Evolutionary conservation across 2,888 invertebrate genomes (phyloP), one percentile per base, ranked within the genome.

Genomic region (Athetis lepigone): DNA sequence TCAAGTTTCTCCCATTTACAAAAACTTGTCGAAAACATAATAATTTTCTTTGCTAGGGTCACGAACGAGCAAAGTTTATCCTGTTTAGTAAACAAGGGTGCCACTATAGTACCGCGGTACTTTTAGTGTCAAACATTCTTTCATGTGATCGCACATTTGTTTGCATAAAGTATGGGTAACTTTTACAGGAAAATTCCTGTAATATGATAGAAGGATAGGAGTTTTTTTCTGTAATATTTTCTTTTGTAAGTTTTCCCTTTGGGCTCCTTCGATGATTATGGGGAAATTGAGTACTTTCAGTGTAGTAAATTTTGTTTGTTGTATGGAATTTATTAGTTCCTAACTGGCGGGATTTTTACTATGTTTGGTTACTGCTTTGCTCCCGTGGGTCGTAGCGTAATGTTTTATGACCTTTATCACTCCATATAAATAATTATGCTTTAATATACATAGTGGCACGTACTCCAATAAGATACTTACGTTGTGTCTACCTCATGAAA

Each of bases 71-170:
- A 54, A 70, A 70, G 16, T 70, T 67, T 49, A n/a, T 61, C 27
- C 19, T 8, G 23, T 1, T 19, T 29, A 13, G 51, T 67, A 61
- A 71, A 72, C 73, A 70, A 73, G 55, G 68, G 65, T 52, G 39
- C 43, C n/a, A 46, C 18, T 54, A 40, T 54, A 67, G 61, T 60
- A 2, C 23, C 39, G 11, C 50, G 29, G 21, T 29, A 52, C 21
- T 70, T 68, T 57, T 46, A 52, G 23, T 27, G 43, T 40, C 52
- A 37, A 51, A 60, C 54, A 55, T 66, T 58, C 19, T 55, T 67
- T 52, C 23, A 27, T 65, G 45, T 36, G 67, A 61, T 61, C 47
- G 8, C 39, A 39, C 9, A 54, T 42, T 66, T 67, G 46, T 57
- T 70, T 49, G 45, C 52, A 40, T 25, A 43, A 46, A 67, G 37